These are phyloP conservation scores for Byasa hedistus DNA, from an alignment of 2,888 invertebrate genomes.

Conservation along the genomic window DNA sequence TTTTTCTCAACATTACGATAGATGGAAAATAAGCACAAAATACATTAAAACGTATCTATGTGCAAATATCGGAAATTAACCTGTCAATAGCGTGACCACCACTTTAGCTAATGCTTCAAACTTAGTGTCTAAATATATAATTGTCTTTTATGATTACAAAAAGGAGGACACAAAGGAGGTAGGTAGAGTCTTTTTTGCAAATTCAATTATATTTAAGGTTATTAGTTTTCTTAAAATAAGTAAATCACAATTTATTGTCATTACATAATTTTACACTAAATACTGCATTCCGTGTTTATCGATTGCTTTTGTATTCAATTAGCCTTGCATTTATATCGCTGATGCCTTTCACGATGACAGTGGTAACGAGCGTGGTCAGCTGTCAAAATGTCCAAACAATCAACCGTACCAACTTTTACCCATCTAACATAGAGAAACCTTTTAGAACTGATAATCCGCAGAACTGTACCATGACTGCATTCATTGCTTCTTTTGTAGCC, in stretches of 20 bases:
- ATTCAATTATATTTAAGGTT: no score
- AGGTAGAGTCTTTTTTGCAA: no score
- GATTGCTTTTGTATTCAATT: constrained; percentile 78
- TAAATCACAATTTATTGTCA: constrained; percentile 36
- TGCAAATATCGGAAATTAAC: neutral
- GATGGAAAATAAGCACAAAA: no score
- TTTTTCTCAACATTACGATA: no score
- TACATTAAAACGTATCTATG: no score
- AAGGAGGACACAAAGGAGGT: no score
- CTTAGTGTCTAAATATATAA: neutral
- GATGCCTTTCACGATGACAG: constrained; percentile 77
- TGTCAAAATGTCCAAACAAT: constrained; percentile 79
- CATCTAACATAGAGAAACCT: constrained; percentile 39
- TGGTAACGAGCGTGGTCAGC: constrained; percentile 78
- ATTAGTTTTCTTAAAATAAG: no score
- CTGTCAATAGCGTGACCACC: neutral
- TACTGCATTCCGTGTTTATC: constrained; percentile 74
- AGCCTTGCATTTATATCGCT: constrained; percentile 76
- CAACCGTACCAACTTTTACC: constrained; percentile 54
- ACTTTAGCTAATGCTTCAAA: neutral
- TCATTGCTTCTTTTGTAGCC: constrained; percentile 27
- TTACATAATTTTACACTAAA: constrained; percentile 61
- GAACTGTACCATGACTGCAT: constrained; percentile 2
- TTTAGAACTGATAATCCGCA: constrained; percentile 32
- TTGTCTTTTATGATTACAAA: no score